Conservation (phyloP, 2,113 vertebrate genomes). For the Gasterosteus aculeatus region DNA sequence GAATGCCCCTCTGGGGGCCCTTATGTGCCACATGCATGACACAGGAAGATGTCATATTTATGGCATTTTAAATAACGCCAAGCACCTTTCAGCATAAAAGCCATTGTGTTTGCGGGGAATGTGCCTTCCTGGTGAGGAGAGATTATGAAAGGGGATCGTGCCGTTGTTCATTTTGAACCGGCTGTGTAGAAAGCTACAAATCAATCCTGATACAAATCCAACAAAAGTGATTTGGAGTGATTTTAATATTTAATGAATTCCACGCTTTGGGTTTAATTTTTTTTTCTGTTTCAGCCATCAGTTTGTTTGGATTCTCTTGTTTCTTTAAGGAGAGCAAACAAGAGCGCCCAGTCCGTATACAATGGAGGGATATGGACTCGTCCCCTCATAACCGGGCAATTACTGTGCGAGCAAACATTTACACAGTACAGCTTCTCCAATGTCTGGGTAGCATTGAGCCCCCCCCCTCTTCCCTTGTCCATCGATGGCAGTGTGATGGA, state of each 20-base stretch:
- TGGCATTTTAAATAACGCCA: slow-evolving; percentile 13
- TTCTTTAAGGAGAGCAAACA: neutral
- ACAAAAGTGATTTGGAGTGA: neutral
- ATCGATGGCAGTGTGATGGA: slow-evolving; percentile 14
- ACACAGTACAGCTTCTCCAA: neutral
- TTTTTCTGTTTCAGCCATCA: neutral
- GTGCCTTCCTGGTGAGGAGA: neutral
- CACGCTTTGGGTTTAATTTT: neutral
- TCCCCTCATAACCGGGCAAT: neutral
- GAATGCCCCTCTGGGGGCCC: neutral
- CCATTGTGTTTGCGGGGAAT: neutral
- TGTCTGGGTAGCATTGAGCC: neutral
- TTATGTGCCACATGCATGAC: neutral
- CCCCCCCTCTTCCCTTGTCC: neutral
- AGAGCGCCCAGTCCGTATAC: neutral
- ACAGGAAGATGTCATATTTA: slow-evolving; percentile 23
- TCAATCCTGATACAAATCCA: neutral
- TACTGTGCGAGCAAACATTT: slow-evolving; percentile 1
- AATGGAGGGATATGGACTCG: slow-evolving; percentile 6
- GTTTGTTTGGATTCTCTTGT: neutral
- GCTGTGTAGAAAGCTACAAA: neutral
- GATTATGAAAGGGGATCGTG: slow-evolving; percentile 31
- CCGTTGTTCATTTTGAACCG: slow-evolving; percentile 16
- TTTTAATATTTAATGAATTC: slow-evolving; percentile 7
- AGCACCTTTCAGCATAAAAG: neutral